Conservation (phyloP, 2,113 vertebrate species). For the Narcine bancroftii region DNA sequence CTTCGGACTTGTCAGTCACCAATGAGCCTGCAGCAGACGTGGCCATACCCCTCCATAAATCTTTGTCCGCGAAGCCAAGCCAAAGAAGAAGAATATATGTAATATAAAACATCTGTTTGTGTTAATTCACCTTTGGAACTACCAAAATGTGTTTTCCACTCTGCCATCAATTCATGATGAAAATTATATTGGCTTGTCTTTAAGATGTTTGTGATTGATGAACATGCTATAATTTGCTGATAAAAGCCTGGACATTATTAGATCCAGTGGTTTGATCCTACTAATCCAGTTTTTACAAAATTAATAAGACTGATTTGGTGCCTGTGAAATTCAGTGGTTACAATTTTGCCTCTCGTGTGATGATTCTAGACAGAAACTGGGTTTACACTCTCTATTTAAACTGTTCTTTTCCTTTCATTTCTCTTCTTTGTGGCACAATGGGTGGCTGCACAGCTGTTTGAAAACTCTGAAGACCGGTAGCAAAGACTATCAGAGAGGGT, state of each 20-base stretch:
- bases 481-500: neutral
- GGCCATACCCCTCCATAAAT: too few species aligned
- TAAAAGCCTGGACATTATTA: neutral
- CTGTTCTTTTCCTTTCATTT: neutral
- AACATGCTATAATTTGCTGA: neutral
- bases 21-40: too few species aligned
- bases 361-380: neutral
- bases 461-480: neutral
- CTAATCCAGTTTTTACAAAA: neutral
- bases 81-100: too few species aligned
- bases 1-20: too few species aligned
- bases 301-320: neutral
- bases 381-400: neutral
- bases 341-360: neutral
- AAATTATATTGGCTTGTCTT: neutral
- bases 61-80: too few species aligned
- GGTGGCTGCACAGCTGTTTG: neutral
- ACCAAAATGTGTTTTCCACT: too few species aligned
- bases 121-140: too few species aligned
- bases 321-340: neutral
- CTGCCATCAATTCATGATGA: too few species aligned
- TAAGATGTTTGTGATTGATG: neutral
- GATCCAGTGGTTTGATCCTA: neutral
- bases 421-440: neutral
- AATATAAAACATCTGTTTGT: too few species aligned